Evolutionary conservation across 1,140 invertebrate genomes (phyloP).

Genomic region (Pseudomyrmex concolor): DNA sequence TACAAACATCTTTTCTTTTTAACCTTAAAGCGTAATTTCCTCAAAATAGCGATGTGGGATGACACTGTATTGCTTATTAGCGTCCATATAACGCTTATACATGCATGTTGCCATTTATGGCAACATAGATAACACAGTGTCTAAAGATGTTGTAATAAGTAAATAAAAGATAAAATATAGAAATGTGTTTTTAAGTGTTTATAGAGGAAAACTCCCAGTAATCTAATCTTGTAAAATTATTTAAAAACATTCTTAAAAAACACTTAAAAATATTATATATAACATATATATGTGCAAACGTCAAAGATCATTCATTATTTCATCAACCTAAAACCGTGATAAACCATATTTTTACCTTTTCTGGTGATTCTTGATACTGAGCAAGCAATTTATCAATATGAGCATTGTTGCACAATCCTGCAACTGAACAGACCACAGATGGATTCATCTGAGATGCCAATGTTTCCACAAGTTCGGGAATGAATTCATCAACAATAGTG

Average conservation of each 20-base stretch:
- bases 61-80: too few species aligned
- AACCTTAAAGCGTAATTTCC: too few species aligned
- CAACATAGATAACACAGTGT: constrained; percentile 15
- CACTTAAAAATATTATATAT: neutral
- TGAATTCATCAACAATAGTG: constrained; percentile 93
- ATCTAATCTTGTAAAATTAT: constrained; percentile 35
- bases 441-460: constrained; percentile 95
- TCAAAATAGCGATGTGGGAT: too few species aligned
- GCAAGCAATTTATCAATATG: constrained; percentile 89
- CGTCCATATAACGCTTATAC: neutral
- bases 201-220: neutral
- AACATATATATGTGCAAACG: neutral
- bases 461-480: constrained; percentile 94
- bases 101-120: neutral
- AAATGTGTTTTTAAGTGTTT: neutral
- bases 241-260: neutral
- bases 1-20: too few species aligned
- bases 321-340: neutral
- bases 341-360: constrained; percentile 63
- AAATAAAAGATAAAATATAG: neutral
- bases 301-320: constrained; percentile 45
- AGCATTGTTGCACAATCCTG: constrained; percentile 94
- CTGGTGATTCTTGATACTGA: constrained; percentile 78
- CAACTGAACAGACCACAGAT: constrained; percentile 93
- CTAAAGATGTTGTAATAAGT: neutral